Percentiles rank a stretch among this genome's conserved stretches.
Evolutionary conservation across 2,888 invertebrate species (phyloP).

Genomic region (Cabera pusaria): DNA sequence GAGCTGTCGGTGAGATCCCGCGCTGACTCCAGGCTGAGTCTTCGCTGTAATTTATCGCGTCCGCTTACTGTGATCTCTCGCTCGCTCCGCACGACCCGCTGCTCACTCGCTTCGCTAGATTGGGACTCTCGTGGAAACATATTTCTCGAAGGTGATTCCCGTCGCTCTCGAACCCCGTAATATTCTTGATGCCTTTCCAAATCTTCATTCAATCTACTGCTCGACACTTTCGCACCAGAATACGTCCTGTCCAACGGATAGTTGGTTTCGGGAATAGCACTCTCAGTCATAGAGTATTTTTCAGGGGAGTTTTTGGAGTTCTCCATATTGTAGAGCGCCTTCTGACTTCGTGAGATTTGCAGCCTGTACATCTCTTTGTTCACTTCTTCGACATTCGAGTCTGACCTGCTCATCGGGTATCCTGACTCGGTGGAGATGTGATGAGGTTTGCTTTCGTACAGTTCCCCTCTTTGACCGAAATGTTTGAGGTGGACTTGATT

Average conservation of each 20-base stretch:
- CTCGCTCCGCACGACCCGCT: slow-evolving; percentile 56
- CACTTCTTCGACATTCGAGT: slow-evolving; percentile 79
- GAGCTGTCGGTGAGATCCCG: slow-evolving; percentile 88
- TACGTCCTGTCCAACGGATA: slow-evolving; percentile 75
- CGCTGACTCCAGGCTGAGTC: slow-evolving; percentile 88
- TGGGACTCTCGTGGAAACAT: slow-evolving; percentile 64
- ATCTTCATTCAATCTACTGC: slow-evolving; percentile 73
- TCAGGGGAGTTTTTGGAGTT: slow-evolving; percentile 69
- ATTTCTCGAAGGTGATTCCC: slow-evolving; percentile 62
- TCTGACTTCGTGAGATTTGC: slow-evolving; percentile 78
- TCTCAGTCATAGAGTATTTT: slow-evolving; percentile 65
- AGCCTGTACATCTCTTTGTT: slow-evolving; percentile 80
- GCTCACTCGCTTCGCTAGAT: slow-evolving; percentile 66
- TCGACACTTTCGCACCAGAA: slow-evolving; percentile 74
- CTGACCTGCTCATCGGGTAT: slow-evolving; percentile 76
- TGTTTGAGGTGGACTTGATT: slow-evolving; percentile 74
- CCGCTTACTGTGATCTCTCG: slow-evolving; percentile 38
- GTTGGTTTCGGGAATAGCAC: slow-evolving; percentile 66
- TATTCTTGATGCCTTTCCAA: slow-evolving; percentile 70
- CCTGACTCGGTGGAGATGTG: slow-evolving; percentile 74
- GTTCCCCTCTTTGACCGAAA: slow-evolving; percentile 74
- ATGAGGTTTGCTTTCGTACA: slow-evolving; percentile 76
- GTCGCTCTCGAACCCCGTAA: slow-evolving; percentile 58
- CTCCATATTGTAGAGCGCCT: slow-evolving; percentile 75
- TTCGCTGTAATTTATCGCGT: slow-evolving; percentile 80